Base-by-base conservation (phyloP, 2,113 vertebrate genomes). In the Eira barbara region DNA sequence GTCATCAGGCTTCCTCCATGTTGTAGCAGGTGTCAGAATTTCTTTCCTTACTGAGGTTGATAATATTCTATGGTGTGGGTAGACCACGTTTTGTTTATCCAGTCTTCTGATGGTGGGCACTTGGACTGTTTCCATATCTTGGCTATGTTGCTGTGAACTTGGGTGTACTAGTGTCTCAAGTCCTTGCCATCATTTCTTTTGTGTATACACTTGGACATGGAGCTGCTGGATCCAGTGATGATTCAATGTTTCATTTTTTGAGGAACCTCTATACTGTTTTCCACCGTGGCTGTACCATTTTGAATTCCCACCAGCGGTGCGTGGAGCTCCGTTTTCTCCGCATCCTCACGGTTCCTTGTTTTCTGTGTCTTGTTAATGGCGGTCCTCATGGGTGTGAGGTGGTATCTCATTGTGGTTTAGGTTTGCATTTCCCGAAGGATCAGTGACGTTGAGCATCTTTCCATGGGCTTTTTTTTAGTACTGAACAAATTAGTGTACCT, bases 241-340 rank as follows among this genome's bases (percentile, higher is more conserved):
- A 29, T 55, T 73, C 83, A 15, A 0, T 23, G 55, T 94, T 76
- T 67, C 61, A n/a, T 57, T 63, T 63, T 71, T n/a, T 27, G 45
- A 59, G 49, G 91, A 31, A 1, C 59, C 29, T 5, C 29, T 18
- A 3, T n/a, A 8, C 23, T 18, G 1, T 52, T 34, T 78, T 47
- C 34, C 55, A 1, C 2, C 0, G 14, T 0, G 9, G 9, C 20
- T 15, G 12, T 2, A 1, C 55, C 49, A 6, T 47, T 15, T 36
- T 42, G 18, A 1, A 2, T n/a, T 31, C 81, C 63, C 55, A 29
- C 11, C 31, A 86, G 39, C 27, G 5, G 4, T 13, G 17, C 0
- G 0, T 42, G 13, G 59, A 10, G 10, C 1, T 61, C 47, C 3
- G 0, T 0, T 15, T 69, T 85, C 27, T 47, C 20, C 15, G 1